Conservation (phyloP, 92 coral and sea anemone genomes). For the Epizoanthus fatuus region DNA sequence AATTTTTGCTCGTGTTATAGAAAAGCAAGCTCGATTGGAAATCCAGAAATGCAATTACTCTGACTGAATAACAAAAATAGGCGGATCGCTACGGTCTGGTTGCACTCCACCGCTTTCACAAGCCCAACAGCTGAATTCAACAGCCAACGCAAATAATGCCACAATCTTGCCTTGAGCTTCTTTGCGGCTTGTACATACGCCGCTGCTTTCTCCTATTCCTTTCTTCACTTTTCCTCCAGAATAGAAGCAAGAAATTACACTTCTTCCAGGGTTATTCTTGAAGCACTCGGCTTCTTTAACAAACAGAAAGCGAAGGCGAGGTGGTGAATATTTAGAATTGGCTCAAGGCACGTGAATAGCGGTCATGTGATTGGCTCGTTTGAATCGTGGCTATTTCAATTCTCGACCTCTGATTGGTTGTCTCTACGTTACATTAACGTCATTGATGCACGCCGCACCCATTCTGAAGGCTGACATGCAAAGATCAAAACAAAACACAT, state of each 20-base stretch:
- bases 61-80: slow-evolving; percentile 35
- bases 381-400: slow-evolving; percentile 74
- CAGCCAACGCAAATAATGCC: slow-evolving; percentile 5
- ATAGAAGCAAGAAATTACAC: neutral
- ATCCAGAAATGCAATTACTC: slow-evolving; percentile 47
- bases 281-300: slow-evolving; percentile 82
- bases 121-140: slow-evolving; percentile 22
- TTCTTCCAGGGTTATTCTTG: slow-evolving; percentile 55
- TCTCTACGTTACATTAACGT: slow-evolving; percentile 96
- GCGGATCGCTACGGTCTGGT: slow-evolving; percentile 11
- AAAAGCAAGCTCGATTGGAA: slow-evolving; percentile 33
- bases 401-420: slow-evolving; percentile 87
- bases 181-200: neutral
- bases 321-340: slow-evolving; percentile 68
- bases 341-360: slow-evolving; percentile 89
- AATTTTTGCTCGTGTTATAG: slow-evolving; percentile 26
- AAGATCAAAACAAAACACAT: neutral
- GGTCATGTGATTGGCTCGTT: slow-evolving; percentile 83
- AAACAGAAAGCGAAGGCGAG: slow-evolving; percentile 79
- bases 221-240: neutral
- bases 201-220: neutral
- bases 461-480: slow-evolving; percentile 15
- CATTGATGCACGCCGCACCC: slow-evolving; percentile 84
- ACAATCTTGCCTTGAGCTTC: neutral
- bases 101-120: slow-evolving; percentile 18